Conservation (phyloP, 2,113 vertebrate species). For the Gambusia holbrooki region DNA sequence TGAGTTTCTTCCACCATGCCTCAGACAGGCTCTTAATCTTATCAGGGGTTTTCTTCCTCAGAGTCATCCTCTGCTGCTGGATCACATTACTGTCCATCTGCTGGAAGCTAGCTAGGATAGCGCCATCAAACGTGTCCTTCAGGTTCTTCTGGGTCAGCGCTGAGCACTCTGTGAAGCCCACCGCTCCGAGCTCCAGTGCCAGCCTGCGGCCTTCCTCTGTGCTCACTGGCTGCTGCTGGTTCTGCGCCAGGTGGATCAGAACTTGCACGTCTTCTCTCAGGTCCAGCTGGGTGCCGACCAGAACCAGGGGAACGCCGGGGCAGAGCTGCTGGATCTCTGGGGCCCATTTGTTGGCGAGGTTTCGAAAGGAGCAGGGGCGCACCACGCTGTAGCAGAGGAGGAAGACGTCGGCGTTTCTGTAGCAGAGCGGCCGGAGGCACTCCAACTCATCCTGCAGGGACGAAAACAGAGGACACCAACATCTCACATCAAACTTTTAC, state of each 20-base stretch:
- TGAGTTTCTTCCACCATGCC: conserved; percentile 83
- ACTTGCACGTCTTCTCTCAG: conserved; percentile 91
- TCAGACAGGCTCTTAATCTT: conserved; percentile 79
- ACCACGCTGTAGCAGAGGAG: conserved; percentile 93
- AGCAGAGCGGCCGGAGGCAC: conserved; percentile 89
- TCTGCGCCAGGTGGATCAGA: conserved; percentile 86
- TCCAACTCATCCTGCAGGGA: conserved; percentile 86
- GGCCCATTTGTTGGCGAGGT: conserved; percentile 84
- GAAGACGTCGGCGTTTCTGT: conserved; percentile 88
- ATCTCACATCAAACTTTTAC: too few species aligned
- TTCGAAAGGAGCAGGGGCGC: conserved; percentile 88
- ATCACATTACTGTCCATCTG: conserved; percentile 64
- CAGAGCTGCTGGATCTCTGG: conserved; percentile 87
- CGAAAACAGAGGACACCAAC: background rate
- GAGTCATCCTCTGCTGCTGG: conserved; percentile 73
- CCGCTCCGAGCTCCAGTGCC: conserved; percentile 83
- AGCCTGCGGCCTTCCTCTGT: conserved; percentile 84
- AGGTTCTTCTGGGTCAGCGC: conserved; percentile 96
- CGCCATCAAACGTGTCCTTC: conserved; percentile 90
- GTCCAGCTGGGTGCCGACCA: conserved; percentile 91
- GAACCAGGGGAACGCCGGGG: conserved; percentile 84
- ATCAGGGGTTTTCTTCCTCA: conserved; percentile 72
- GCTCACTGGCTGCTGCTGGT: conserved; percentile 84
- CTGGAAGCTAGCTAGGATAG: conserved; percentile 87
- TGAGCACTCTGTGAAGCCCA: conserved; percentile 85